phyloP scores from a whole-genome alignment of 2,797 vertebrate species.

The Buphagus erythrorhynchus region DNA sequence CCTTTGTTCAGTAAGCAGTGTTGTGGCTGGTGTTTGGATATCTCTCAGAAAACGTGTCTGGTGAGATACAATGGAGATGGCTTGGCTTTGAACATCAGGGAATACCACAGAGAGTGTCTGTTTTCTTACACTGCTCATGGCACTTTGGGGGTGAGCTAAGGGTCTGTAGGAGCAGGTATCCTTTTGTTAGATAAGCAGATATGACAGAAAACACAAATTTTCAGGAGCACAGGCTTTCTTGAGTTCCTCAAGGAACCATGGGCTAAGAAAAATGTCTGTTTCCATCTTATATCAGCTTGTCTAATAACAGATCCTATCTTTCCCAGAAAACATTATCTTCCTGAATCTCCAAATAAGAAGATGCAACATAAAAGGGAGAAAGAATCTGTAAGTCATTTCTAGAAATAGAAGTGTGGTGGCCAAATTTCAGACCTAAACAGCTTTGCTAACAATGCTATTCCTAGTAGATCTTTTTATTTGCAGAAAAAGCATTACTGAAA shows the following conservation, averaged over 20 bases:
- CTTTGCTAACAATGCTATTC: not conserved
- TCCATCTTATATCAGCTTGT: not conserved
- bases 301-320: not conserved
- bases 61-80: not conserved
- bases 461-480: not conserved
- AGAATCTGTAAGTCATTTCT: not conserved
- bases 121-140: rapidly evolving
- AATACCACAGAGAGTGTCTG: no score
- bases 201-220: not conserved
- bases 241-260: not conserved
- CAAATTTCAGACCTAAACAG: not conserved
- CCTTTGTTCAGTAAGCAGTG: not conserved
- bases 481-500: not conserved
- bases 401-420: not conserved
- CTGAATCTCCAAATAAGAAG: not conserved
- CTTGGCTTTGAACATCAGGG: not conserved
- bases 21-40: not conserved
- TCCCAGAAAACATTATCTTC: not conserved
- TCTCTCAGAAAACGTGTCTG: not conserved
- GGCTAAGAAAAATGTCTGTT: not conserved
- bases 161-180: not conserved
- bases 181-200: not conserved
- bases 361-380: not conserved
- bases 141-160: not conserved
- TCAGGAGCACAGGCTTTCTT: not conserved